Percentiles rank a stretch among this genome's conserved stretches.
Conservation (phyloP, 35 echinoderm and acorn worm species). For the Hemicentrotus pulcherrimus region DNA sequence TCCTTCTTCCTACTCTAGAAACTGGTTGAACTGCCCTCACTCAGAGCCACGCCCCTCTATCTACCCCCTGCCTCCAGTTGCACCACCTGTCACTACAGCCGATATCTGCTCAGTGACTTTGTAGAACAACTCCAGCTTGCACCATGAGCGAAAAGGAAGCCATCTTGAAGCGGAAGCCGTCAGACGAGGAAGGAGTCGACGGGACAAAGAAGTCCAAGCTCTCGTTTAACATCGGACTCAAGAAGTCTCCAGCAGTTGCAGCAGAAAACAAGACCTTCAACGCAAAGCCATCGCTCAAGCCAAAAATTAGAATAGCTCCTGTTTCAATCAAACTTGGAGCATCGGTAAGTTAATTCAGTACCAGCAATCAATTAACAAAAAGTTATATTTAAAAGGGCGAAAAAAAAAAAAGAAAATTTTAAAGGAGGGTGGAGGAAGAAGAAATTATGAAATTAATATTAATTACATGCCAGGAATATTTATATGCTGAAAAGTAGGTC, state of each 20-base stretch:
- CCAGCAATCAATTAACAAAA: too few species aligned
- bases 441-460: too few species aligned
- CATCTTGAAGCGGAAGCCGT: conserved; percentile 33
- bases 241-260: neutral
- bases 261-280: neutral
- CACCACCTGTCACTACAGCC: neutral
- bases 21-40: neutral
- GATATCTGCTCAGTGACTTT: neutral
- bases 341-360: neutral
- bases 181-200: neutral
- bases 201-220: conserved; percentile 41
- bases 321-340: conserved; percentile 29
- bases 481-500: too few species aligned
- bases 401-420: too few species aligned
- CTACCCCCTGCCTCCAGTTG: neutral
- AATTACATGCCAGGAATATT: too few species aligned
- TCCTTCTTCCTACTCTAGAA: conserved; percentile 36
- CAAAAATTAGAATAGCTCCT: conserved; percentile 17
- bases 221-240: conserved; percentile 7
- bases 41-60: neutral
- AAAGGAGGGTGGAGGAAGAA: too few species aligned
- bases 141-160: neutral
- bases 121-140: neutral
- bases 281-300: neutral
- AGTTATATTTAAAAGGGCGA: too few species aligned